phyloP scores from a whole-genome alignment of 2,888 invertebrate genomes.

The Tenthredo notha region DNA sequence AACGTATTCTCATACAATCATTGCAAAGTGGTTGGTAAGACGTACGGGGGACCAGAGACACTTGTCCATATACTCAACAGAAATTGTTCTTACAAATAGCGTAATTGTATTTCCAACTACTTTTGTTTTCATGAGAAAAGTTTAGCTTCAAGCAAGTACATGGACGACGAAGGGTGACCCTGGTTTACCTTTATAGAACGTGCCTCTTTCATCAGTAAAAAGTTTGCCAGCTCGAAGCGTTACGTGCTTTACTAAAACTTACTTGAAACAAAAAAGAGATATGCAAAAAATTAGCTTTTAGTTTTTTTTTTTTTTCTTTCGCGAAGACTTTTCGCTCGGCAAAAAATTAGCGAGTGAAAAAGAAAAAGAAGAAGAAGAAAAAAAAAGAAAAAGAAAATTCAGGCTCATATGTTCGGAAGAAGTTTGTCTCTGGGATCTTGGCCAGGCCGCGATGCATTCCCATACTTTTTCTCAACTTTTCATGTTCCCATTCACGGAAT shows the following conservation, averaged over 20 bases:
- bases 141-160: conserved; percentile 26
- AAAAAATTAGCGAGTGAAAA: conserved; percentile 59
- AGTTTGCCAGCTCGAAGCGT: conserved; percentile 21
- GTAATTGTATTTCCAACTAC: conserved; percentile 39
- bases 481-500: background rate
- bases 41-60: too few relatives aligned
- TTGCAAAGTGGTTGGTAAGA: conserved; percentile 10
- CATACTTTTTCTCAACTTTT: conserved; percentile 33
- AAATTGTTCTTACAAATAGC: conserved; percentile 24
- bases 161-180: background rate
- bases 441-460: conserved; percentile 48
- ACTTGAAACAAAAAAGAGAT: conserved; percentile 45
- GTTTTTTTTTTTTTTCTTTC: conserved; percentile 56
- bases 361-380: too few relatives aligned
- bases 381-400: background rate
- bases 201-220: conserved; percentile 38
- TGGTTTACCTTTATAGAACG: conserved; percentile 41
- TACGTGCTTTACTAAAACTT: conserved; percentile 36
- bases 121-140: conserved; percentile 38
- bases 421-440: conserved; percentile 59
- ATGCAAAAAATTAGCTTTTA: conserved; percentile 54
- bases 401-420: background rate
- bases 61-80: conserved; percentile 17
- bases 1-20: conserved; percentile 16
- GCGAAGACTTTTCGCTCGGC: conserved; percentile 55